Evolutionary conservation across 2,797 vertebrate genomes (phyloP), one percentile per base, ranked within the genome.

Genomic region (Cyclura pinguis): DNA sequence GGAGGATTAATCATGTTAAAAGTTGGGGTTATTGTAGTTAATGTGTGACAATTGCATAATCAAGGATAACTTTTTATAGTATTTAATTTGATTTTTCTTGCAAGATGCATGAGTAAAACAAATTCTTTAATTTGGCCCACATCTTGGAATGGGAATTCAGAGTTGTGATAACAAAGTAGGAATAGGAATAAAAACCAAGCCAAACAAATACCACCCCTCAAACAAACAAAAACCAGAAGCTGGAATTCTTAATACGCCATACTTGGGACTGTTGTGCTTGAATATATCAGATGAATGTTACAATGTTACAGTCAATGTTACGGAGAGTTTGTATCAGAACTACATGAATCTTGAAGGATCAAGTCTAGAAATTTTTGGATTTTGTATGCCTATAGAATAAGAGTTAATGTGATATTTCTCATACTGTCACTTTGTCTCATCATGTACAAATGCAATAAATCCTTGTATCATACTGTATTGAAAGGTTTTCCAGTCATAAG

Each of bases 261-360:
- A 93, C 88, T 95, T 95, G 93, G 87, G 87, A 92, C 90, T 94
- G 91, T 94, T 96, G 92, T 95, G 84, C 89, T 95, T 95, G 91
- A 94, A 92, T 95, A 95, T 96, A 95, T 94, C 91, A 62, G 92
- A 89, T 59, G 50, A 32, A 88, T 92, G n/a, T n/a, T n/a, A n/a
- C n/a, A n/a, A n/a, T n/a, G n/a, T n/a, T n/a, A n/a, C n/a, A 88
- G 0, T 90, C 83, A 62, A 59, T 94, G 16, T 81, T 91, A 13
- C 62, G 50, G 32, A 90, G 88, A 64, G 84, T 85, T 87, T 94
- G 89, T 93, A 62, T 94, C 90, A 62, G 92, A 94, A 92, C 82
- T 85, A 83, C 91, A 91, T 92, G 67, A 16, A 6, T 52, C 14
- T 20, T 73, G 20, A 62, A 38, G 84, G 91, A 85, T 32, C 88